A percentile compares a stretch with the other conserved stretches of the same genome.
These are phyloP conservation scores for Harpegnathos saltator DNA, from an alignment of 1,140 invertebrate genomes.

Conservation along the genomic window DNA sequence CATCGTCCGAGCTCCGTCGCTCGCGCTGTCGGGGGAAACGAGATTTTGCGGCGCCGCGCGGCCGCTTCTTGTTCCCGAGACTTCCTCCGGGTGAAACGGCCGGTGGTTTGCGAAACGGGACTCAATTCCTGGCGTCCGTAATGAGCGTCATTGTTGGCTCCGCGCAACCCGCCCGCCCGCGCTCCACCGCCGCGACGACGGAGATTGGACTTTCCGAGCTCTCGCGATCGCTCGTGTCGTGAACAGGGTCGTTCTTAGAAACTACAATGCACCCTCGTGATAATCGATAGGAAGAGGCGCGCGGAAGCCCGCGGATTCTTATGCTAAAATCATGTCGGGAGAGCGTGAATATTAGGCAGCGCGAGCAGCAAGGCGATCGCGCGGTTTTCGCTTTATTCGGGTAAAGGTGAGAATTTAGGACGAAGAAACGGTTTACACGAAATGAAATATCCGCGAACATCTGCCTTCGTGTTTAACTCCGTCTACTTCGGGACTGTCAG, in stretches of 20 bases:
- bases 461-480: too few relatives aligned
- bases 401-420: too few relatives aligned
- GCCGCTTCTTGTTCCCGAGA: constrained; percentile 26
- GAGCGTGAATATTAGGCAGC: neutral
- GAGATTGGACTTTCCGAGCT: constrained; percentile 61
- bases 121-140: constrained; percentile 67
- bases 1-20: neutral
- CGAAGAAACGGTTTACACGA: too few relatives aligned
- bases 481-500: too few relatives aligned
- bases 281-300: constrained; percentile 47
- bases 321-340: neutral
- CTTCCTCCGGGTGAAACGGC: constrained; percentile 37
- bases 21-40: neutral
- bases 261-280: constrained; percentile 46
- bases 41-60: constrained; percentile 23
- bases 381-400: too few relatives aligned
- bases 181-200: constrained; percentile 30
- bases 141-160: constrained; percentile 75
- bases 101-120: constrained; percentile 73
- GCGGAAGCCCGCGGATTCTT: constrained; percentile 23
- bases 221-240: constrained; percentile 18
- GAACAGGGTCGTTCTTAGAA: constrained; percentile 48
- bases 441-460: too few relatives aligned
- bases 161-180: constrained; percentile 26
- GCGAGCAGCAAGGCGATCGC: too few relatives aligned